phyloP scores from a whole-genome alignment of 2,888 invertebrate genomes.

The Rhagophthalmus giganteus region DNA sequence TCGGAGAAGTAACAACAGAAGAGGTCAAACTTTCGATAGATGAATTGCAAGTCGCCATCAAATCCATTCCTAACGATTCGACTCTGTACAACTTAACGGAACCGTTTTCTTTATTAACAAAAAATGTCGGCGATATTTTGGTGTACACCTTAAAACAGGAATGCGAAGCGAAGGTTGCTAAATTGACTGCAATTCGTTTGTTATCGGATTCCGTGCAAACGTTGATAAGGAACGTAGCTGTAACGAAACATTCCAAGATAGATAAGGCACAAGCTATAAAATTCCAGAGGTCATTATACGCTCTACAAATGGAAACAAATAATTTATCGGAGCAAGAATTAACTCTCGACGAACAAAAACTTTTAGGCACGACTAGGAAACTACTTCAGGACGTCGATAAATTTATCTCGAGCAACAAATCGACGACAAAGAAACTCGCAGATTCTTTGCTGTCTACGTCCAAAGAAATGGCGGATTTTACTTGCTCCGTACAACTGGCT shows the following conservation, averaged over 20 bases:
- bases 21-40: conserved; percentile 12
- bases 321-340: conserved; percentile 46
- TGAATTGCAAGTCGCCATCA: conserved; percentile 11
- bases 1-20: conserved; percentile 1
- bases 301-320: conserved; percentile 48
- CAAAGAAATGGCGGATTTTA: too few species aligned
- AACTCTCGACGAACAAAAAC: conserved; percentile 32
- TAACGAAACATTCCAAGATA: conserved; percentile 44
- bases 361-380: conserved; percentile 13
- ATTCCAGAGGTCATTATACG: conserved; percentile 47
- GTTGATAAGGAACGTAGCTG: conserved; percentile 45
- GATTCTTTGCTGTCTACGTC: too few species aligned
- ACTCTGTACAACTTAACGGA: conserved; percentile 2
- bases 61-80: conserved; percentile 8
- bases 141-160: conserved; percentile 30
- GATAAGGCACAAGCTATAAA: conserved; percentile 40
- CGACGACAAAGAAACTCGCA: too few species aligned
- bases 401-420: too few species aligned
- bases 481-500: too few species aligned
- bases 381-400: conserved; percentile 20
- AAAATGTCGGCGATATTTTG: conserved; percentile 1
- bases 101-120: conserved; percentile 3
- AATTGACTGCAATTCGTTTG: conserved; percentile 41
- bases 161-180: conserved; percentile 36
- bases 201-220: conserved; percentile 45